Conservation (phyloP, 2,797 vertebrate species). For the Sebastolobus altivelis region DNA sequence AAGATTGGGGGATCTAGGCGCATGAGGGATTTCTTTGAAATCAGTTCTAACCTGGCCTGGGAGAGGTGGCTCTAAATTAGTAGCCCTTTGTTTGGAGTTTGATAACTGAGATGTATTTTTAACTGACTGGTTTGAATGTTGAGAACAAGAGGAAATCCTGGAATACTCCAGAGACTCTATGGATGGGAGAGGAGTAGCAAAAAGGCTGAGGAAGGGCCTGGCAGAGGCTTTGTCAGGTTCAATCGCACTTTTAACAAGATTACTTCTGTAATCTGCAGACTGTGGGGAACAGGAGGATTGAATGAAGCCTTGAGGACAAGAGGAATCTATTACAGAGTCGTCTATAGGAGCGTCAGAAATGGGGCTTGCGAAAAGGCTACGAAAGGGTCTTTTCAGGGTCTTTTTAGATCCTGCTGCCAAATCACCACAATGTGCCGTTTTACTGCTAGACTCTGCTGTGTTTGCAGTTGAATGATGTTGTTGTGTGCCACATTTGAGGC, state of each 20-base stretch:
- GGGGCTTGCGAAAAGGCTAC: constrained; percentile 40
- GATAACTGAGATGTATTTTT: background rate
- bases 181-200: constrained; percentile 30
- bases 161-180: background rate
- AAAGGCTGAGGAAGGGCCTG: constrained; percentile 55
- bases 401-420: background rate
- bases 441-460: background rate
- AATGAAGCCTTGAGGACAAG: background rate
- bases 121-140: background rate
- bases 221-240: background rate
- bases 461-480: background rate
- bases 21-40: background rate
- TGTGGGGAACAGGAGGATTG: constrained; percentile 8
- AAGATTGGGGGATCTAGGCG: background rate
- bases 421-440: background rate
- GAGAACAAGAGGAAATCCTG: background rate
- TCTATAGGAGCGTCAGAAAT: background rate
- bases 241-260: background rate
- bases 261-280: background rate
- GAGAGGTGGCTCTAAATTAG: background rate
- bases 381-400: constrained; percentile 34
- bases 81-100: constrained; percentile 2
- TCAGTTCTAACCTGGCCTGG: accelerated
- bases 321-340: background rate
- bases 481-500: background rate